These are phyloP conservation scores for Pungitius pungitius DNA, from an alignment of 2,113 vertebrate genomes.

Conservation along the genomic window DNA sequence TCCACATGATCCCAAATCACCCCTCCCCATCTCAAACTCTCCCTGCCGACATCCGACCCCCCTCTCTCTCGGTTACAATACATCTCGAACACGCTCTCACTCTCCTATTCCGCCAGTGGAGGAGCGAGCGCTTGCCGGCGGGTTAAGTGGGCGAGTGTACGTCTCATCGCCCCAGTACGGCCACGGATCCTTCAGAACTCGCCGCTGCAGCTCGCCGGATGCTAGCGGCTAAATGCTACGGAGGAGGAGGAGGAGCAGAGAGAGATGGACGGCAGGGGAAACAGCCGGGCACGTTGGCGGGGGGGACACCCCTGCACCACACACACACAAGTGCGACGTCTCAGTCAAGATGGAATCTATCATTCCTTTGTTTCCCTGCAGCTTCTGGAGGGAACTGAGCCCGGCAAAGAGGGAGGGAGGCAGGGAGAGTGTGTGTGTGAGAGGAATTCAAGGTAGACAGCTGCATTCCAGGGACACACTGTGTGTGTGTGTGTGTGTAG, in stretches of 20 bases:
- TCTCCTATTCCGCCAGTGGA: background rate
- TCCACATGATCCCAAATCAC: conserved; percentile 43
- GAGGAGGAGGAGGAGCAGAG: conserved; percentile 21
- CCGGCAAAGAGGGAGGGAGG: conserved; percentile 4
- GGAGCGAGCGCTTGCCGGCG: conserved; percentile 26
- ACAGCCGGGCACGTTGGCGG: conserved; percentile 19
- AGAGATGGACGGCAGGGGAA: conserved; percentile 11
- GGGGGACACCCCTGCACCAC: conserved; percentile 28
- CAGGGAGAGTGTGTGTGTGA: background rate
- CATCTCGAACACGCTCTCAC: background rate
- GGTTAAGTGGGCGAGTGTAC: conserved; percentile 58
- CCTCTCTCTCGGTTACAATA: conserved; percentile 1
- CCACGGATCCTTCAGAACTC: conserved; percentile 36
- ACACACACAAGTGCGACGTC: conserved; percentile 25
- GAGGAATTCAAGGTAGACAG: conserved; percentile 21
- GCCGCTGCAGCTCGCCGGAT: conserved; percentile 13
- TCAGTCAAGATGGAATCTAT: conserved; percentile 68
- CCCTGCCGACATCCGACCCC: conserved; percentile 33
- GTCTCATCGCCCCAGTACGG: conserved; percentile 54
- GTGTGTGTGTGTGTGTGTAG: conserved; percentile 16
- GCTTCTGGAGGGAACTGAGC: conserved; percentile 60
- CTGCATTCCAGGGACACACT: conserved; percentile 5
- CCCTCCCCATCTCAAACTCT: conserved; percentile 29
- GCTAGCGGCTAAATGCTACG: conserved; percentile 33
- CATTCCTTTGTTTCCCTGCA: conserved; percentile 70